Conservation (phyloP, 2,113 vertebrate species). For the Mastomys coucha region DNA sequence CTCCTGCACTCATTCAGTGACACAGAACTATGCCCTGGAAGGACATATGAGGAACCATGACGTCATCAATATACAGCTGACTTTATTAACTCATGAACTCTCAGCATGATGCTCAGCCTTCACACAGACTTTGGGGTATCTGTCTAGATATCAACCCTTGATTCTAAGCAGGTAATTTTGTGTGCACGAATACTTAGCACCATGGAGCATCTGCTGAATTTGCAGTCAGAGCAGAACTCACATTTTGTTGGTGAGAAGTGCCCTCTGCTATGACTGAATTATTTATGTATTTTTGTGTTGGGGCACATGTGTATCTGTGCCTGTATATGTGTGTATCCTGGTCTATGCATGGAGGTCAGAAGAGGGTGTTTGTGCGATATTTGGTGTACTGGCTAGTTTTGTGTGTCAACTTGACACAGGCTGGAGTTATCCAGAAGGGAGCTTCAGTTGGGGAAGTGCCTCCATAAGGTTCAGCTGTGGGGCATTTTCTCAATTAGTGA, state of each 20-base stretch:
- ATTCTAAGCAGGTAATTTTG: constrained; percentile 17
- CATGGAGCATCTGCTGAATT: not conserved
- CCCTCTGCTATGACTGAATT: not conserved
- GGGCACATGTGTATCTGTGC: not conserved
- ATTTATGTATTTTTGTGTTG: not conserved
- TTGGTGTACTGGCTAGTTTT: no score
- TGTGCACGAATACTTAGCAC: not conserved
- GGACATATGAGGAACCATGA: not conserved
- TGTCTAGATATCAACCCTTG: not conserved
- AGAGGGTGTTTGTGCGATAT: not conserved
- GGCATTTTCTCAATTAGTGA: no score
- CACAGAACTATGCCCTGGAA: not conserved
- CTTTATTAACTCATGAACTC: not conserved
- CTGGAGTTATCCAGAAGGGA: no score
- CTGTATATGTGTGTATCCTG: not conserved
- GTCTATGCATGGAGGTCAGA: not conserved
- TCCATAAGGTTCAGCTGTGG: no score
- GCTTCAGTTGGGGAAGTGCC: no score
- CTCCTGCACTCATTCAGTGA: not conserved
- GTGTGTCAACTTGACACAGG: no score
- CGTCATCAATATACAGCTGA: no score
- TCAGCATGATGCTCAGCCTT: not conserved
- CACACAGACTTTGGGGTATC: not conserved
- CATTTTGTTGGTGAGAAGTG: not conserved
- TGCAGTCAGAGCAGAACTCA: constrained; percentile 3